Evolutionary conservation across 2,797 vertebrate species (phyloP).

Genomic region (Ceyx erithaca): DNA sequence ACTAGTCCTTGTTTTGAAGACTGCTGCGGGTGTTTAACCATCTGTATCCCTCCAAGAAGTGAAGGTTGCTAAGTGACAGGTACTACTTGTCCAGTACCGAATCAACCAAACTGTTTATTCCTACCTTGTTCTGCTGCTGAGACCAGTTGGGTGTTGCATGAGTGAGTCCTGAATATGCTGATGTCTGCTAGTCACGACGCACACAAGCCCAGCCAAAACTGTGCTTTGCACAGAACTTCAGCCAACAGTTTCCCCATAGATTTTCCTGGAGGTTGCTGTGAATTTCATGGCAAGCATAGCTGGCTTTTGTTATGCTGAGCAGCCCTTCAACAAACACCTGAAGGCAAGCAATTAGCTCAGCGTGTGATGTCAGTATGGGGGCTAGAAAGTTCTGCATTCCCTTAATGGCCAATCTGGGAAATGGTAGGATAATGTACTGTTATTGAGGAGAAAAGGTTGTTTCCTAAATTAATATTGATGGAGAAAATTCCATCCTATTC

Average conservation of each 20-base stretch:
- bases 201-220: neutral
- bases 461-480: neutral
- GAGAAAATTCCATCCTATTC: neutral
- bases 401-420: neutral
- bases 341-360: conserved; percentile 12
- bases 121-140: neutral
- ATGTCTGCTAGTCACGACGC: neutral
- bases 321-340: conserved; percentile 35
- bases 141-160: neutral
- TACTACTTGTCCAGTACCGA: neutral
- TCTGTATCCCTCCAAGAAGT: neutral
- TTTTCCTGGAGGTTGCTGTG: conserved; percentile 10
- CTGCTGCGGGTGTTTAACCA: conserved; percentile 13
- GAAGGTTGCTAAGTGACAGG: conserved; percentile 50
- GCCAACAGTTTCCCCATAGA: neutral
- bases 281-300: conserved; percentile 5
- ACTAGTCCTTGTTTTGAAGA: neutral
- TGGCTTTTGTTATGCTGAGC: neutral
- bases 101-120: neutral
- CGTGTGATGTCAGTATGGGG: neutral
- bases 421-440: neutral
- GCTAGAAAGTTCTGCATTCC: neutral
- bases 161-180: neutral
- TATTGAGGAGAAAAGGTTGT: neutral
- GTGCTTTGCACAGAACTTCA: neutral